These are phyloP conservation scores for Ictalurus furcatus DNA, from an alignment of 2,113 vertebrate species.

Conservation along the genomic window DNA sequence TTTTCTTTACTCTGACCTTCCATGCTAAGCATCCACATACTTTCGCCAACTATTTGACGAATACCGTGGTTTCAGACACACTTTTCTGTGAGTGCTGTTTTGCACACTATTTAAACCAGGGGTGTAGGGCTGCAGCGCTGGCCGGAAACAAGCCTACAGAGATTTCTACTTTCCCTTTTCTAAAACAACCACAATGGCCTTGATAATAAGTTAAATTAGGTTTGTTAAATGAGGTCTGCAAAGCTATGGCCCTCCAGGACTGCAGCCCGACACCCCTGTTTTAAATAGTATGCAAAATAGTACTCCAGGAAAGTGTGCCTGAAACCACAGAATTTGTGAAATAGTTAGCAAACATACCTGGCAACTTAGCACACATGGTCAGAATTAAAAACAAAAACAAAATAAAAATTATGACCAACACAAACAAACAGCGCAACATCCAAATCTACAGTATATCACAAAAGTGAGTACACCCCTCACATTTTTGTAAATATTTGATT, in stretches of 20 bases:
- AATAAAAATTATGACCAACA: neutral
- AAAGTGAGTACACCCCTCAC: no score
- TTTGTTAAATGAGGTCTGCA: conserved; percentile 10
- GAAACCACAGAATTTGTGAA: neutral
- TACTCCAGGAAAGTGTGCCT: neutral
- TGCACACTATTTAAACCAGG: neutral
- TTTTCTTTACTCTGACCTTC: neutral
- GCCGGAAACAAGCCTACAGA: neutral
- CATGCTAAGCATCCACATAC: neutral
- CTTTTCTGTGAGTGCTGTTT: neutral
- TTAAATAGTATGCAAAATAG: neutral
- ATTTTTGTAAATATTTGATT: no score
- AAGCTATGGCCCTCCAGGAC: neutral
- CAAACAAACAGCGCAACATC: neutral
- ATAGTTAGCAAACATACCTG: neutral
- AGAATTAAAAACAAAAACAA: neutral
- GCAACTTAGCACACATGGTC: neutral
- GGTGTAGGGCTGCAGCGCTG: neutral
- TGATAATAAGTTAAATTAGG: neutral
- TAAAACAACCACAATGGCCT: neutral
- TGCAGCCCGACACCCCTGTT: neutral
- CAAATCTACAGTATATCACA: neutral
- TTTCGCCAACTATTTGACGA: neutral
- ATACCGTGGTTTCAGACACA: neutral
- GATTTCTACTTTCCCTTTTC: conserved; percentile 2